Percentiles rank a stretch among this genome's conserved stretches.
Conservation (phyloP, 2,113 vertebrate genomes). For the Brienomyrus brachyistius region DNA sequence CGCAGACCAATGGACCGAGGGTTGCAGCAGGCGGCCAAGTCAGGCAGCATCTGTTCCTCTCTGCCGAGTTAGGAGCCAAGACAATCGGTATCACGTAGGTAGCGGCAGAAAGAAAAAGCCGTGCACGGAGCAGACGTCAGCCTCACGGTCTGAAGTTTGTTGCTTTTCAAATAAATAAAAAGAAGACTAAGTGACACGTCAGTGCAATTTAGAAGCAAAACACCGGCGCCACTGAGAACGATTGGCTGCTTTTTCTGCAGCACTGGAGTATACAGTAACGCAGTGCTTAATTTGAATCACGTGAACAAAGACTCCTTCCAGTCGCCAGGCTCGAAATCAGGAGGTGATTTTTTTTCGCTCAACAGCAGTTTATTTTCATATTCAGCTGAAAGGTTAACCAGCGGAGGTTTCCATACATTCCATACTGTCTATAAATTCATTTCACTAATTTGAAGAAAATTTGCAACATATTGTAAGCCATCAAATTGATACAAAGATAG, state of each 20-base stretch:
- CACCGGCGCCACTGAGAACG: slow-evolving; percentile 43
- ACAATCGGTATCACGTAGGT: slow-evolving; percentile 43
- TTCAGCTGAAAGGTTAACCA: background rate
- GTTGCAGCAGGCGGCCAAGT: slow-evolving; percentile 46
- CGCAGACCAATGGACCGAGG: slow-evolving; percentile 44
- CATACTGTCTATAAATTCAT: background rate
- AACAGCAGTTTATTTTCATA: background rate
- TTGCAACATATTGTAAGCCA: background rate
- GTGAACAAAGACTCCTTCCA: slow-evolving; percentile 17
- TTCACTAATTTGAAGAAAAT: background rate
- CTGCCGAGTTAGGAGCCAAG: slow-evolving; percentile 39
- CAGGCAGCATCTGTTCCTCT: slow-evolving; percentile 51
- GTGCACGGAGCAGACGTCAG: slow-evolving; percentile 13
- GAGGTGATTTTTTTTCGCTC: background rate
- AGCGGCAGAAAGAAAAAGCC: slow-evolving; percentile 36
- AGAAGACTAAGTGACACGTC: slow-evolving; percentile 51
- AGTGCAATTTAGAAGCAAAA: slow-evolving; percentile 53
- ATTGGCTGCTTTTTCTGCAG: slow-evolving; percentile 38
- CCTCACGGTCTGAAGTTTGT: slow-evolving; percentile 40
- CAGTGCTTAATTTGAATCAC: slow-evolving; percentile 28
- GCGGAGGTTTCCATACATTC: background rate
- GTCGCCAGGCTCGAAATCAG: background rate
- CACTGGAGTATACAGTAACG: slow-evolving; percentile 25
- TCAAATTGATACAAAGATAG: background rate
- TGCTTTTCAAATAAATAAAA: slow-evolving; percentile 47